Evolutionary conservation across 2,888 invertebrate species (phyloP).

Genomic region (Corbicula japonica): DNA sequence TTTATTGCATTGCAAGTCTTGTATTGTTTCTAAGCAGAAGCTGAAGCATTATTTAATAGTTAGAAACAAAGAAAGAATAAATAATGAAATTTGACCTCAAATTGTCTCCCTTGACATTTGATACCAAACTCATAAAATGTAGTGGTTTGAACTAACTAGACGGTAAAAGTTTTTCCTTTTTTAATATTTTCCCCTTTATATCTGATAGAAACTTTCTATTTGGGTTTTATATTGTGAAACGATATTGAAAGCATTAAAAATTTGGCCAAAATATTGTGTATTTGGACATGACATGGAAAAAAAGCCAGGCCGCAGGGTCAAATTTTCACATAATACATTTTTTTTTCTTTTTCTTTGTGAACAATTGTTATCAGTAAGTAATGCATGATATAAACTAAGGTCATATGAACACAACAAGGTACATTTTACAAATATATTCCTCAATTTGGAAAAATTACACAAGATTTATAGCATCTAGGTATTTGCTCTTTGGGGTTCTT

Average conservation of each 20-base stretch:
- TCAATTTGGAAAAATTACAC: slow-evolving; percentile 4
- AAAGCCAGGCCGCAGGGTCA: slow-evolving; percentile 4
- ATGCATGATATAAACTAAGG: slow-evolving; percentile 2
- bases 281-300: slow-evolving; percentile 2
- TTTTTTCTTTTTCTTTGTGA: slow-evolving; percentile 2
- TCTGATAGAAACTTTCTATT: slow-evolving; percentile 2
- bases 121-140: slow-evolving; percentile 4
- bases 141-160: slow-evolving; percentile 4
- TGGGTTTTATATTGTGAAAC: slow-evolving; percentile 2
- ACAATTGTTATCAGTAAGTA: slow-evolving; percentile 2
- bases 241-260: slow-evolving; percentile 4
- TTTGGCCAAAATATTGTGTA: slow-evolving; percentile 2
- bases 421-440: slow-evolving; percentile 2
- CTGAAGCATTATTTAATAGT: no score
- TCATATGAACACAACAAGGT: slow-evolving; percentile 4
- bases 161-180: slow-evolving; percentile 4
- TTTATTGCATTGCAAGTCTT: no score
- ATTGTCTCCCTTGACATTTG: neutral
- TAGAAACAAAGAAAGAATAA: no score
- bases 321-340: no score
- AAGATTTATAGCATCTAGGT: no score
- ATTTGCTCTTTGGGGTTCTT: slow-evolving; percentile 4
- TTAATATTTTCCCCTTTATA: slow-evolving; percentile 1
- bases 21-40: no score
- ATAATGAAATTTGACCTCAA: no score